Base-by-base conservation (phyloP, 1,140 invertebrate species). In the Pseudomyrmex flavicornis region DNA sequence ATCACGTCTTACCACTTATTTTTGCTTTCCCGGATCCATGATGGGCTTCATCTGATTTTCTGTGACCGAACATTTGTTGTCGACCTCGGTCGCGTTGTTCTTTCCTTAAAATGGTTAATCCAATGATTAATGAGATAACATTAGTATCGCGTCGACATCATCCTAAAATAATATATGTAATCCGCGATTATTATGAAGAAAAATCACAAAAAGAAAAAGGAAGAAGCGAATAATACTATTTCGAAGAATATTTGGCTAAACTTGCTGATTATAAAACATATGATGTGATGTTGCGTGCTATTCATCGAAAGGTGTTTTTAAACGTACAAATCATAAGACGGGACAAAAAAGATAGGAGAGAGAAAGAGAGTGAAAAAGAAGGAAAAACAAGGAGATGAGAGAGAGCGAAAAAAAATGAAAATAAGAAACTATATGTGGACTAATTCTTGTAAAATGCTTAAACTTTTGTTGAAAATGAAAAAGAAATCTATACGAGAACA, bases 391-490 rank as follows among this genome's bases (percentile, higher is more conserved):
- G 22, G 46, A 15, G 76, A 35, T 65, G 76, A 8, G 59, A 59
- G 58, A 72, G 72, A 84, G 82, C 35, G 56, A 63, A 83, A 50
- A 50, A 75, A 83, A 70, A 79, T 46, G 46, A 69, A 59, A 35
- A 61, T 15, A 56, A 83, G 86, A 89, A 87, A 89, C 74, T 87
- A 89, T 83, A 93, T 91, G 90, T 93, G 93, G 90, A 93, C 91
- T 89, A 89, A 93, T 85, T 89, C 90, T 92, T 91, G 90, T 92
- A 91, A 93, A 93, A 93, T 91, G 93, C 93, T 94, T 93, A 84
- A 92, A 94, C 92, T 93, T 94, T 94, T 93, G 93, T 94, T 94
- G 90, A 93, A 91, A 92, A 93, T 93, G 90, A 91, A 92, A 77
- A 63, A 83, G 90, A 89, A 93, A 92, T 94, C 91, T 93, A 93